phyloP scores from a whole-genome alignment of 2,888 invertebrate genomes.

The Cosmopolites sordidus region DNA sequence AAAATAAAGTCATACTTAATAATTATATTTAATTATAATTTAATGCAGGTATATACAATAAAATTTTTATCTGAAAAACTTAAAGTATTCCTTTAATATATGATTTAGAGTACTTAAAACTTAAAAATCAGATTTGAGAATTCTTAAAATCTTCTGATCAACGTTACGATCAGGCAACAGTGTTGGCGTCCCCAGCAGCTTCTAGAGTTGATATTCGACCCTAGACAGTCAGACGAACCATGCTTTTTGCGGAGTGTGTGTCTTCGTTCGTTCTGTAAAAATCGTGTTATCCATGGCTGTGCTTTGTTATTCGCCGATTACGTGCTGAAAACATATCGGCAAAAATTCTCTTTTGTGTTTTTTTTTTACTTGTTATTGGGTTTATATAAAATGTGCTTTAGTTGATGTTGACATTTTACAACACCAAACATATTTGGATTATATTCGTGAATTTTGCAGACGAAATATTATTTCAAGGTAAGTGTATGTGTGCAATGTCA shows the following conservation, averaged over 20 bases:
- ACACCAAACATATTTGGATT: constrained; percentile 16
- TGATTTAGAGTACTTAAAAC: too few species aligned
- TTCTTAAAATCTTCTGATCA: not conserved
- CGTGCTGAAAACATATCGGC: constrained; percentile 6
- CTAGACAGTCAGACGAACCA: constrained; percentile 17
- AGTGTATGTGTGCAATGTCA: constrained; percentile 25
- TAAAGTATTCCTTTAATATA: too few species aligned
- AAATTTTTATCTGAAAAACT: too few species aligned
- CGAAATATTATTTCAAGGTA: constrained; percentile 21
- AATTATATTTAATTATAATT: too few species aligned
- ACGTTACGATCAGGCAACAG: constrained; percentile 4
- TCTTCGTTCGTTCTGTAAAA: constrained; percentile 16
- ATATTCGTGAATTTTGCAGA: constrained; percentile 9
- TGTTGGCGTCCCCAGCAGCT: constrained; percentile 10
- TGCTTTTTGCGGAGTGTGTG: constrained; percentile 8
- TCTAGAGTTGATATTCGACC: constrained; percentile 5
- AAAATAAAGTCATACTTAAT: too few species aligned
- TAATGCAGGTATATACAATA: too few species aligned
- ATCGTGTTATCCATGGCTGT: constrained; percentile 25
- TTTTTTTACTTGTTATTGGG: too few species aligned
- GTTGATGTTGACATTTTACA: not conserved
- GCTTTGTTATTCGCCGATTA: constrained; percentile 20
- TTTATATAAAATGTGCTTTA: not conserved
- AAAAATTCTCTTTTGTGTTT: too few species aligned
- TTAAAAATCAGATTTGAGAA: too few species aligned